Evolutionary conservation across 2,113 vertebrate species (phyloP).

Genomic region (Hippoglossus stenolepis): DNA sequence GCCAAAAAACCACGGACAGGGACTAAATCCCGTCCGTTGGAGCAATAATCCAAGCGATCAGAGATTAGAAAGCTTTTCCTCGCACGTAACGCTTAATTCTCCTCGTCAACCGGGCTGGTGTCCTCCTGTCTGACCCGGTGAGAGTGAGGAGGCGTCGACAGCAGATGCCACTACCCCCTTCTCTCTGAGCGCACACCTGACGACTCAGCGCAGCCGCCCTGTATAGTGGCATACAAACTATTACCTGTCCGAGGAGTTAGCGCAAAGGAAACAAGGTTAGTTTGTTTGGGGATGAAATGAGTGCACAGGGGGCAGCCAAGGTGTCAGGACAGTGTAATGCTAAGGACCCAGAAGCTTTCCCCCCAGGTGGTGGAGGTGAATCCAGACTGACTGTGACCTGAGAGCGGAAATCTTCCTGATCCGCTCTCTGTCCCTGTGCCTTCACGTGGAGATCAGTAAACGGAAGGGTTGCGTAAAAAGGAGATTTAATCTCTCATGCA

Average conservation of each 20-base stretch:
- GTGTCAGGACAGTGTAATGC: background rate
- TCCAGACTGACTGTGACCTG: constrained; percentile 48
- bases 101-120: constrained; percentile 35
- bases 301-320: background rate
- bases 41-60: constrained; percentile 70
- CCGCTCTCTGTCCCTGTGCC: constrained; percentile 5
- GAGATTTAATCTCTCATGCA: constrained; percentile 1
- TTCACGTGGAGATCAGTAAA: constrained; percentile 11
- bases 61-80: constrained; percentile 72
- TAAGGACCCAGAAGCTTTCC: background rate
- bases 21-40: constrained; percentile 39
- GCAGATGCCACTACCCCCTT: constrained; percentile 9
- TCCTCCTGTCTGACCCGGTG: constrained; percentile 34
- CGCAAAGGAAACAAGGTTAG: background rate
- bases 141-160: constrained; percentile 49
- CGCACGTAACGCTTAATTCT: constrained; percentile 65
- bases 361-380: constrained; percentile 20
- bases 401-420: constrained; percentile 42
- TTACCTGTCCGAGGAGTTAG: background rate
- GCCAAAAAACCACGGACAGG: constrained; percentile 2
- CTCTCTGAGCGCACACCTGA: constrained; percentile 36
- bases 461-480: constrained; percentile 29
- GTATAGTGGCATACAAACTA: no score
- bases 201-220: background rate
- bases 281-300: background rate